phyloP scores from a whole-genome alignment of 2,113 vertebrate genomes.

The Cyanoramphus novaezelandiae region DNA sequence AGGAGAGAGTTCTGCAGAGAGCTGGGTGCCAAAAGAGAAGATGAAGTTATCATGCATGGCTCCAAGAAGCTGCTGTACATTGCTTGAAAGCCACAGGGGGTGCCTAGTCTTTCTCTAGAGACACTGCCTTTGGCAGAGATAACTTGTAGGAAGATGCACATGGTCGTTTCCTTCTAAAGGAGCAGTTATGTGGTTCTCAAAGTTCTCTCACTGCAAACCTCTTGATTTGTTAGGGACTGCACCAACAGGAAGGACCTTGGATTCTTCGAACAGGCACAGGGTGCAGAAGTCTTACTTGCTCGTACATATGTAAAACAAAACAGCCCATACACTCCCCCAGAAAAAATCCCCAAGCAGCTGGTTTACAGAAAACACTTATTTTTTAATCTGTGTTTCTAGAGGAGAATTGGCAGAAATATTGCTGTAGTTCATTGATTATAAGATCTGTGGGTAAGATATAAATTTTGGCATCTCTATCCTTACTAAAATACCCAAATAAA shows the following conservation, averaged over 20 bases:
- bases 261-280: background rate
- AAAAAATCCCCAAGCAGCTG: background rate
- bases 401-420: background rate
- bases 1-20: background rate
- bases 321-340: accelerated
- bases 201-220: background rate
- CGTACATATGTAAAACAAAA: background rate
- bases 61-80: background rate
- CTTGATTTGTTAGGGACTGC: background rate
- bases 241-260: background rate
- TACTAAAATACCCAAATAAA: background rate
- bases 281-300: background rate
- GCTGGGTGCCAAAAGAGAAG: background rate
- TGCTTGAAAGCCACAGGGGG: background rate
- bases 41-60: accelerated
- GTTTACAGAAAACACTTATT: background rate
- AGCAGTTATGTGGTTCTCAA: background rate
- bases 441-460: background rate
- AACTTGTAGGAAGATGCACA: background rate
- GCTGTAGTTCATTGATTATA: background rate
- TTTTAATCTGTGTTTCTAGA: background rate
- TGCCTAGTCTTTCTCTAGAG: background rate
- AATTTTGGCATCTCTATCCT: background rate
- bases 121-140: background rate
- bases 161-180: background rate